Conservation (phyloP, 2,113 vertebrate genomes). For the Nettapus auritus region DNA sequence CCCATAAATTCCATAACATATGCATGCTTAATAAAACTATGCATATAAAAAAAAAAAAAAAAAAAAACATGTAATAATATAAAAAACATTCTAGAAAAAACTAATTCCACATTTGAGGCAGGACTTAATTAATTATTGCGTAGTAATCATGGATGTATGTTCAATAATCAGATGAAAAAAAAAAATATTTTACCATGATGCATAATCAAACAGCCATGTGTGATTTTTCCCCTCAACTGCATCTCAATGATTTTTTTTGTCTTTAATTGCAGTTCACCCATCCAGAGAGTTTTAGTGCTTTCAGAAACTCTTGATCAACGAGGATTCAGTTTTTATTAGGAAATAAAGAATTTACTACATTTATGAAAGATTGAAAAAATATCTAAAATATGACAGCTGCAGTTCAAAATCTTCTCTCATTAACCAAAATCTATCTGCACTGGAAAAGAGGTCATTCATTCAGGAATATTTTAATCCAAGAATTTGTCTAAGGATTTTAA, state of each 20-base stretch:
- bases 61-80: neutral
- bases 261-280: neutral
- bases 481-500: neutral
- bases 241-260: neutral
- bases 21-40: neutral
- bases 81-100: neutral
- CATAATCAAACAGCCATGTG: neutral
- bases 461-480: neutral
- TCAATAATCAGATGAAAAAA: slow-evolving; percentile 3
- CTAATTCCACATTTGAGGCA: neutral
- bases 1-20: neutral
- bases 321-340: neutral
- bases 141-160: neutral
- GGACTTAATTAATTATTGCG: neutral
- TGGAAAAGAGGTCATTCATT: neutral
- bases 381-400: neutral
- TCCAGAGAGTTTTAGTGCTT: neutral
- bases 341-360: neutral
- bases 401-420: neutral
- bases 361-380: neutral
- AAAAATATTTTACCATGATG: neutral
- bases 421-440: neutral
- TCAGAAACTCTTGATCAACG: neutral
- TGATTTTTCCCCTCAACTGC: neutral
- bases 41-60: neutral